Base-by-base conservation (phyloP, 2,113 vertebrate species). In the Catharus bicknelli region DNA sequence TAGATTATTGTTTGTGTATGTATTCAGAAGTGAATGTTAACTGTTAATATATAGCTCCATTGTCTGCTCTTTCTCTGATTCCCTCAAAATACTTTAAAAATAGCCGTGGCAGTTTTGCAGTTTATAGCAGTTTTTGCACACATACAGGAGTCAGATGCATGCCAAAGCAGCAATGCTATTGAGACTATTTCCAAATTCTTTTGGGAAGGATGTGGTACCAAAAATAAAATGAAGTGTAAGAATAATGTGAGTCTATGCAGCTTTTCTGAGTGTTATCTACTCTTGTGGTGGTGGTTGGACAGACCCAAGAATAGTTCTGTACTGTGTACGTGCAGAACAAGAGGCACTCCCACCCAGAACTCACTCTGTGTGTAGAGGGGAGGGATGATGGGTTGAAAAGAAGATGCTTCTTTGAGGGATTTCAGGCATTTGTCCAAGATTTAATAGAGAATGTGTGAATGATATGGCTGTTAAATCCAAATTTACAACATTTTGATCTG, bases 171-270 rank as follows among this genome's bases (percentile, higher is more conserved):
- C 73, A 93, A 14, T 50, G 73, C 80, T 93, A 59, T 57, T 83
- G 76, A 94, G 87, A 79, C 83, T 73, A 36, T 68, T 92, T 86
- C 77, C 84, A 93, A 89, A 86, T 93, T 96, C 91, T 89, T 96
- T 89, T 69, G 84, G 86, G 90, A 95, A 95, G 89, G 95, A 94
- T 89, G 86, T 95, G 87, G 61, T 62, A 86, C 91, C 89, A 96
- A 90, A 95, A 95, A 93, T 95, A 94, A 93, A 95, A 85, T 27
- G 7, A 90, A 87, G 38, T 75, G 70, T 55, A 86, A 93, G 92
- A 94, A 82, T 87, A 93, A 87, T 89, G 74, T 81, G 40, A 83
- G 48, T 47, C 62, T 74, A 38, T 73, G 83, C 91, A 94, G 67
- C 30, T 94, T 96, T 95, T 90, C 63, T 62, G 53, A 68, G 14